Conservation (phyloP, 2,888 invertebrate species). For the Rhorus exstirpatorius region DNA sequence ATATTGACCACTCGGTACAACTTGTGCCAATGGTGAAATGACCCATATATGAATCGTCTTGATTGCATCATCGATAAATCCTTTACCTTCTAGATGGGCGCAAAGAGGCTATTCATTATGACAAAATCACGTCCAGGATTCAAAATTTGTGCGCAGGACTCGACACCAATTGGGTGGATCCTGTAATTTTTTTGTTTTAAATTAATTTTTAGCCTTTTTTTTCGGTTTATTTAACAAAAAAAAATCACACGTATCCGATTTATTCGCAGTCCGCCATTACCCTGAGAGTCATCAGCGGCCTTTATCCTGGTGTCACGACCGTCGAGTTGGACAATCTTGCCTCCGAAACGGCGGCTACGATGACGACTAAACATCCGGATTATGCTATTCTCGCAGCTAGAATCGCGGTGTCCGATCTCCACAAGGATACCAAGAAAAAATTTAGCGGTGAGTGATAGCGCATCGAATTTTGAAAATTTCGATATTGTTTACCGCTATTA, state of each 20-base stretch:
- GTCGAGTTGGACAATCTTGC: conserved; percentile 98
- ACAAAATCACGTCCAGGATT: conserved; percentile 99
- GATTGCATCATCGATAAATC: neutral
- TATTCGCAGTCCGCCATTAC: conserved; percentile 91
- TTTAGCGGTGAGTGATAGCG: conserved; percentile 91
- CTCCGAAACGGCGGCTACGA: conserved; percentile 98
- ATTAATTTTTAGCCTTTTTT: too few species aligned
- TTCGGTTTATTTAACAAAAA: too few species aligned
- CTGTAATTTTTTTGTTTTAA: conserved; percentile 90
- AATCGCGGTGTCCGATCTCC: conserved; percentile 98
- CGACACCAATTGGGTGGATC: conserved; percentile 98
- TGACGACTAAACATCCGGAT: conserved; percentile 99
- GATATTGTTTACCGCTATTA: too few species aligned
- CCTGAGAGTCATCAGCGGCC: conserved; percentile 96
- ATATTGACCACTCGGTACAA: too few species aligned
- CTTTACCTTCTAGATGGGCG: conserved; percentile 90
- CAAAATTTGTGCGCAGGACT: conserved; percentile 98
- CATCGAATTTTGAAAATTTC: too few species aligned
- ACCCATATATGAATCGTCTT: too few species aligned
- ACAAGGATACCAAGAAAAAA: conserved; percentile 98
- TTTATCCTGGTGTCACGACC: conserved; percentile 99
- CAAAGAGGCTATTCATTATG: conserved; percentile 97
- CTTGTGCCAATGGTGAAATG: too few species aligned
- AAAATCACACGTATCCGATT: too few species aligned
- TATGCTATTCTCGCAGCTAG: conserved; percentile 96